Evolutionary conservation across 2,113 vertebrate species (phyloP).

Genomic region (Bubo blakistoni): DNA sequence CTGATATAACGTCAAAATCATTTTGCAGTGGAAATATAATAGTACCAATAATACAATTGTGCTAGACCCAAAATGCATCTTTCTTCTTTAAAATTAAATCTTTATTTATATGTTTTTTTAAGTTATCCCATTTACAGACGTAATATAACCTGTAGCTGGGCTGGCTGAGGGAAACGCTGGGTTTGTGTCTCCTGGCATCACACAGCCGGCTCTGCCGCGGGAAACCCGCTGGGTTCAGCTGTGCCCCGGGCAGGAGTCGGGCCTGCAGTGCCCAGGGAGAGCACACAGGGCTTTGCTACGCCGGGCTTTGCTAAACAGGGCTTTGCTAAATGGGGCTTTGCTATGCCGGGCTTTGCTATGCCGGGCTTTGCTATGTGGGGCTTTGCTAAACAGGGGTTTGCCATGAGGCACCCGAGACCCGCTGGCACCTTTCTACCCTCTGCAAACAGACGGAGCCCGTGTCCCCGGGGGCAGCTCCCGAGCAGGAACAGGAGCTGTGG

Average conservation of each 20-base stretch:
- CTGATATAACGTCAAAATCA: background rate
- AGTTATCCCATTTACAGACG: background rate
- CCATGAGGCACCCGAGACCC: accelerated
- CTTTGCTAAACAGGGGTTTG: background rate
- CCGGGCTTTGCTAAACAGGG: background rate
- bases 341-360: background rate
- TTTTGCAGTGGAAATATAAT: background rate
- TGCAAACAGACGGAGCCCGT: background rate
- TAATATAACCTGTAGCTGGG: background rate
- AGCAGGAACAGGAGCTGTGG: accelerated
- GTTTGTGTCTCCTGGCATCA: background rate
- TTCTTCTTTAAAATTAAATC: background rate
- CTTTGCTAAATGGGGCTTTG: background rate
- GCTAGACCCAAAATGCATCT: background rate
- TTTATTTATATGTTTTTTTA: background rate
- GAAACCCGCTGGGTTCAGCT: accelerated
- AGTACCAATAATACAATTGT: background rate
- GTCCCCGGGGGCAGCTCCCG: accelerated
- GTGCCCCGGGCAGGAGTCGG: background rate
- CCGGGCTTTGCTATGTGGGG: accelerated
- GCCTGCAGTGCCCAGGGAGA: background rate
- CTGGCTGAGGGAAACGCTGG: background rate
- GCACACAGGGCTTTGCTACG: background rate
- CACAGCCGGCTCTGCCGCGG: accelerated
- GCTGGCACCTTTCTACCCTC: background rate